Evolutionary conservation across 1,140 invertebrate genomes (phyloP).

Genomic region (Drosophila nigrodunni): DNA sequence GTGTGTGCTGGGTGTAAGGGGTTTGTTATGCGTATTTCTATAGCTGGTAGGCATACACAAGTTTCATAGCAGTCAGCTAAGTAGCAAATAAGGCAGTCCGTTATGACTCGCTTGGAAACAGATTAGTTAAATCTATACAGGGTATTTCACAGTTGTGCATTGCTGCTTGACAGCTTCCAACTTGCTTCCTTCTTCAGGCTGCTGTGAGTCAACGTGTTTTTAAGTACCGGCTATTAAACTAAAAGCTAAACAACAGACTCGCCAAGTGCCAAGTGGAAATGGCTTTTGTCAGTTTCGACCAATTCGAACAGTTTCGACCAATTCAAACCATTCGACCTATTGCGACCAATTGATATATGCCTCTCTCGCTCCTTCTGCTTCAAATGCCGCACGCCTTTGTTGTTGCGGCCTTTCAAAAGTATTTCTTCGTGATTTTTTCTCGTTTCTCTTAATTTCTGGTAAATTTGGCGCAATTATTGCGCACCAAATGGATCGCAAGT

Average conservation of each 20-base stretch:
- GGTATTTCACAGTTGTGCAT: too few relatives aligned
- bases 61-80: too few relatives aligned
- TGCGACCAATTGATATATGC: constrained; percentile 14
- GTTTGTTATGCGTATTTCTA: too few relatives aligned
- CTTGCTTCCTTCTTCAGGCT: constrained; percentile 12
- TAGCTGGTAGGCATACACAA: too few relatives aligned
- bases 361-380: neutral
- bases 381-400: neutral
- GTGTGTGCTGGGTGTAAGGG: too few relatives aligned
- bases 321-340: neutral
- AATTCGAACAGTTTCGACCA: neutral
- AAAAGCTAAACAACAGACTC: constrained; percentile 72
- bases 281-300: constrained; percentile 39
- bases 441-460: constrained; percentile 69
- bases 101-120: too few relatives aligned
- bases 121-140: too few relatives aligned
- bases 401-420: constrained; percentile 25
- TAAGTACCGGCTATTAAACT: constrained; percentile 77
- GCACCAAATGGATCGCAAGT: constrained; percentile 80
- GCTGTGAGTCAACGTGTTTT: constrained; percentile 73
- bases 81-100: too few relatives aligned
- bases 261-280: constrained; percentile 66
- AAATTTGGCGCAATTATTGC: constrained; percentile 82
- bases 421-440: constrained; percentile 6
- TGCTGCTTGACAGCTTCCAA: neutral